Evolutionary conservation across 2,888 invertebrate species (phyloP).

Genomic region (Aphidius colemani): DNA sequence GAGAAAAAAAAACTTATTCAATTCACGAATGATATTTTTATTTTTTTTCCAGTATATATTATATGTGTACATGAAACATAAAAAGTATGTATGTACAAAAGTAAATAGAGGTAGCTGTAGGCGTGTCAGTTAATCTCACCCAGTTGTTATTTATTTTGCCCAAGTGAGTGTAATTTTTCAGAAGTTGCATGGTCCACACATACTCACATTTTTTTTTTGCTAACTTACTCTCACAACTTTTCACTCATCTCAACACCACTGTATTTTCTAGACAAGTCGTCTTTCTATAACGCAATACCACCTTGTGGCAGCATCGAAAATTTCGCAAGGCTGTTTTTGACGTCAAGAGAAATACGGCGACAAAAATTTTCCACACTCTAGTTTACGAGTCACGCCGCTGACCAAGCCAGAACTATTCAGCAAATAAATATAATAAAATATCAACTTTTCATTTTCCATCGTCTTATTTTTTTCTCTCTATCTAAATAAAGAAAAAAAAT

Average conservation of each 20-base stretch:
- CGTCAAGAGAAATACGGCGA: conserved; percentile 53
- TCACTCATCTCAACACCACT: conserved; percentile 15
- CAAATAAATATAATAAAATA: too few relatives aligned
- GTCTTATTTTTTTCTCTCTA: too few relatives aligned
- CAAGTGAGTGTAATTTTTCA: conserved; percentile 55
- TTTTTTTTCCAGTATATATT: too few relatives aligned
- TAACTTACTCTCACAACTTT: conserved; percentile 6
- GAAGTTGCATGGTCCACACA: conserved; percentile 39
- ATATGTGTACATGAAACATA: conserved; percentile 31
- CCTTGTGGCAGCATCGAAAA: conserved; percentile 42
- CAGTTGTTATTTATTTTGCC: conserved; percentile 52
- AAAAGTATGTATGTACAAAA: conserved; percentile 45
- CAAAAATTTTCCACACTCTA: conserved; percentile 2
- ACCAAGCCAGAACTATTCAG: background rate
- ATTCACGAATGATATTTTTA: too few relatives aligned
- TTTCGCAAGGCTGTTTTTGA: conserved; percentile 55
- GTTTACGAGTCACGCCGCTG: background rate
- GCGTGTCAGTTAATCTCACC: conserved; percentile 40
- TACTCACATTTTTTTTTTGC: conserved; percentile 6
- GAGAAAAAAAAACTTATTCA: too few relatives aligned
- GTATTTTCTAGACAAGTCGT: conserved; percentile 3
- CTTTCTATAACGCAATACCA: conserved; percentile 12
- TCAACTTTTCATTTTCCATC: too few relatives aligned
- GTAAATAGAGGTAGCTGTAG: conserved; percentile 29
- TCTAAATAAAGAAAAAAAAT: too few relatives aligned